phyloP scores from a whole-genome alignment of 2,888 invertebrate species.

The Galerucella calmariensis region DNA sequence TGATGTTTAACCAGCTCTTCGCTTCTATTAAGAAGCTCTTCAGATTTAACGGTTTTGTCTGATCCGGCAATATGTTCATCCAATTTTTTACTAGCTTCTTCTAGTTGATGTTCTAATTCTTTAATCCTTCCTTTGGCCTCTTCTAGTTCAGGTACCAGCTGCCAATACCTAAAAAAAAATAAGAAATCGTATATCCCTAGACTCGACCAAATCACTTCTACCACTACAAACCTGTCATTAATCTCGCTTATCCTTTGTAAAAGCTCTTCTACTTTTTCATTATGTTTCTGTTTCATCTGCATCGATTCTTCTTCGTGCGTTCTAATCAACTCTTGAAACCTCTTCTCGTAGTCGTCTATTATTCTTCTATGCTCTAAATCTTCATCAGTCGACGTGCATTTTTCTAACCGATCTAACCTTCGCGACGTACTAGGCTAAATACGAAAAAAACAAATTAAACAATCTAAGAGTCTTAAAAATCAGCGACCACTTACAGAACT shows the following conservation, averaged over 20 bases:
- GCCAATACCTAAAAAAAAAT: slow-evolving; percentile 71
- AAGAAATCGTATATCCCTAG: too few relatives aligned
- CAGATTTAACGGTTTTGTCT: slow-evolving; percentile 13
- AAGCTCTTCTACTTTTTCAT: slow-evolving; percentile 81
- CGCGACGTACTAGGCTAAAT: slow-evolving; percentile 53
- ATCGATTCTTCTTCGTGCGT: slow-evolving; percentile 75
- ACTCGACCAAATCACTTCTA: not conserved
- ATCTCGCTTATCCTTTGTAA: slow-evolving; percentile 80
- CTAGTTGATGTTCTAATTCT: slow-evolving; percentile 78
- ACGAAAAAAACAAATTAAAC: slow-evolving; percentile 28
- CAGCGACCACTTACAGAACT: slow-evolving; percentile 43
- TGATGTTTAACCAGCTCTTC: slow-evolving; percentile 27
- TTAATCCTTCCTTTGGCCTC: slow-evolving; percentile 77
- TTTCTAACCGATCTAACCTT: slow-evolving; percentile 51
- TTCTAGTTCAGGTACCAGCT: slow-evolving; percentile 79
- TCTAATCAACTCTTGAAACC: slow-evolving; percentile 79
- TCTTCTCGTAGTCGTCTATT: slow-evolving; percentile 79
- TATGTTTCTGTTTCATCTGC: slow-evolving; percentile 80
- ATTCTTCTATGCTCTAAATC: slow-evolving; percentile 76
- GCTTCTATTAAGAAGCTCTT: slow-evolving; percentile 11
- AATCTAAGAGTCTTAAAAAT: not conserved
- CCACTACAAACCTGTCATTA: slow-evolving; percentile 71
- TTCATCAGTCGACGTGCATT: slow-evolving; percentile 55
- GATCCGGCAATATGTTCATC: slow-evolving; percentile 71
- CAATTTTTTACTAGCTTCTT: slow-evolving; percentile 75